Conservation (phyloP, 2,888 invertebrate genomes). For the Polyommatus iphigenia region DNA sequence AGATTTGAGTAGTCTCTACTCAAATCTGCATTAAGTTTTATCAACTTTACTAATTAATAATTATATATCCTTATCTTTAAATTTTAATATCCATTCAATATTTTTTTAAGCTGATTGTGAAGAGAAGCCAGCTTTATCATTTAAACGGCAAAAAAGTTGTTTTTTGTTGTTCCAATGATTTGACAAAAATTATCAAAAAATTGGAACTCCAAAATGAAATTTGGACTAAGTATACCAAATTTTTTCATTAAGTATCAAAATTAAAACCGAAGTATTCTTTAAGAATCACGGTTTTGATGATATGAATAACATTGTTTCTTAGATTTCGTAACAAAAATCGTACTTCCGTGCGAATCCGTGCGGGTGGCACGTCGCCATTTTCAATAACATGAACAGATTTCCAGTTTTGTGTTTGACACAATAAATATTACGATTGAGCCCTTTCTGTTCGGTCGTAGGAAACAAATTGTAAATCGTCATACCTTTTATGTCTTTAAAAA, state of each 20-base stretch:
- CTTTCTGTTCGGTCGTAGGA: neutral
- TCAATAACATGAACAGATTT: neutral
- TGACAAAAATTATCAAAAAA: no score
- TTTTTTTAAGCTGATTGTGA: neutral
- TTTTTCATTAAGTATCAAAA: neutral
- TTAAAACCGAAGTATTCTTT: neutral
- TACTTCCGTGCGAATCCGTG: neutral
- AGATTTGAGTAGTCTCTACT: no score
- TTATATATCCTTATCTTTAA: no score
- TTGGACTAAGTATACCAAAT: neutral
- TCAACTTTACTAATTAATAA: no score
- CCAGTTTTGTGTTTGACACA: conserved; percentile 7
- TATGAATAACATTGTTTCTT: neutral
- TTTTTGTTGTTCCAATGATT: no score
- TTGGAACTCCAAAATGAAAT: no score
- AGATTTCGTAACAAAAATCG: neutral
- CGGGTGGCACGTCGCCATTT: neutral
- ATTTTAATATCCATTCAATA: no score
- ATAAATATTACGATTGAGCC: conserved; percentile 3
- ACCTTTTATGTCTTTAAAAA: neutral
- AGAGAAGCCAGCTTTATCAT: neutral
- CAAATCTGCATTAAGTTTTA: no score
- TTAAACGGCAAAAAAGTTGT: neutral
- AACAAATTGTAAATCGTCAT: neutral
- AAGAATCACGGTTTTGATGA: neutral